phyloP scores from a whole-genome alignment of 2,888 invertebrate species.

The Gisinianus flammeolus region DNA sequence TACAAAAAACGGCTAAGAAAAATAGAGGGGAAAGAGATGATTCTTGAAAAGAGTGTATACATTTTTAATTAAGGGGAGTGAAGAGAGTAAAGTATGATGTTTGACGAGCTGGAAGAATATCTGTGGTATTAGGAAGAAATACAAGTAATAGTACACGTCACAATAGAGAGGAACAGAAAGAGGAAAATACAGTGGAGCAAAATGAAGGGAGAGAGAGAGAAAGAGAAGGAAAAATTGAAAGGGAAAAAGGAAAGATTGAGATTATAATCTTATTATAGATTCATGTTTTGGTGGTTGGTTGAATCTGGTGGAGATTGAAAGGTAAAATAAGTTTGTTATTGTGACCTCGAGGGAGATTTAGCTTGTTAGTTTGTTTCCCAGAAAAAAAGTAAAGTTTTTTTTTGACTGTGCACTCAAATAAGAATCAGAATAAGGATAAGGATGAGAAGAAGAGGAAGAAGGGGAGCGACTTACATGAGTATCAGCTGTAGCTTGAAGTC shows the following conservation, averaged over 20 bases:
- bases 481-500: slow-evolving; percentile 57
- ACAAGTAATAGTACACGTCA: too few species aligned
- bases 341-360: background rate
- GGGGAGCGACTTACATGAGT: slow-evolving; percentile 48
- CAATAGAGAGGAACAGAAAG: slow-evolving; percentile 1
- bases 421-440: background rate
- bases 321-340: background rate
- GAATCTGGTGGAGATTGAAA: background rate
- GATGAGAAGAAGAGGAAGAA: background rate
- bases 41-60: background rate
- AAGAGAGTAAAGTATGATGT: background rate
- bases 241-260: background rate
- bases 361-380: background rate
- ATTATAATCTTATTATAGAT: background rate
- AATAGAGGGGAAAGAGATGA: background rate
- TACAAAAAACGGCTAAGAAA: background rate
- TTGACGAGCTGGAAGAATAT: background rate
- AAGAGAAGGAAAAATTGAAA: background rate
- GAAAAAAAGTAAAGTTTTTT: background rate
- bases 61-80: slow-evolving; percentile 7
- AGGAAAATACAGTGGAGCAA: too few species aligned
- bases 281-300: background rate
- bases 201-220: background rate
- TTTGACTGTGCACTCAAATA: background rate
- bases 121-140: background rate